A percentile compares a stretch with the other conserved stretches of the same genome.
phyloP scores from a whole-genome alignment of 2,113 vertebrate species.

The Bubo bubo region DNA sequence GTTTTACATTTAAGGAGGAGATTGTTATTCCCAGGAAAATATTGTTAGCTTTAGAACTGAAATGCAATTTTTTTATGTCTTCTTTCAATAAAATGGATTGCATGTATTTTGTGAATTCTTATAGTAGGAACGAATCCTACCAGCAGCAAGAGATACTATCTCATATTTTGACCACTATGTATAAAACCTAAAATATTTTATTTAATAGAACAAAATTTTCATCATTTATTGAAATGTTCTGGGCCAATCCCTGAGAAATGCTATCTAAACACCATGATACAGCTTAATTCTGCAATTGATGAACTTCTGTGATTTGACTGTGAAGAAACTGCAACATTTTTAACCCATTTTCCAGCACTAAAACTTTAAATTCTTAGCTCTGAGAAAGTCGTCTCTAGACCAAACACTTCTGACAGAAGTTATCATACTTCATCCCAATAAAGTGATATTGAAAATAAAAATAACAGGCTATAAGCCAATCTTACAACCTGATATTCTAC shows the following conservation, averaged over 20 bases:
- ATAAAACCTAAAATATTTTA: neutral
- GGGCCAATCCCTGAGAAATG: neutral
- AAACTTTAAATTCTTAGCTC: neutral
- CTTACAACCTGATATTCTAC: neutral
- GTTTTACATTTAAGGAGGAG: constrained; percentile 45
- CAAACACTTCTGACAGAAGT: neutral
- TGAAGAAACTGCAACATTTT: neutral
- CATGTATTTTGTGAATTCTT: neutral
- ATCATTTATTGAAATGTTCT: neutral
- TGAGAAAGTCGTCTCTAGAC: neutral
- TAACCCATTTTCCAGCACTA: neutral
- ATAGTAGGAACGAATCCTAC: neutral
- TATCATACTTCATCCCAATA: neutral
- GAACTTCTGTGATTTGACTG: neutral
- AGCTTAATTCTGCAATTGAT: neutral
- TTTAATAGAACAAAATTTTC: neutral
- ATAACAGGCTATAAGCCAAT: neutral
- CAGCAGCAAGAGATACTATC: neutral
- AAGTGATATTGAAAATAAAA: neutral
- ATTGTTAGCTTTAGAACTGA: neutral
- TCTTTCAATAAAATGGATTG: neutral
- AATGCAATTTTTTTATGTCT: neutral
- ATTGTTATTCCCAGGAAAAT: constrained; percentile 30
- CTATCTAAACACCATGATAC: neutral
- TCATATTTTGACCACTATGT: neutral